phyloP scores from a whole-genome alignment of 2,888 invertebrate genomes.

The Eupithecia dodoneata region DNA sequence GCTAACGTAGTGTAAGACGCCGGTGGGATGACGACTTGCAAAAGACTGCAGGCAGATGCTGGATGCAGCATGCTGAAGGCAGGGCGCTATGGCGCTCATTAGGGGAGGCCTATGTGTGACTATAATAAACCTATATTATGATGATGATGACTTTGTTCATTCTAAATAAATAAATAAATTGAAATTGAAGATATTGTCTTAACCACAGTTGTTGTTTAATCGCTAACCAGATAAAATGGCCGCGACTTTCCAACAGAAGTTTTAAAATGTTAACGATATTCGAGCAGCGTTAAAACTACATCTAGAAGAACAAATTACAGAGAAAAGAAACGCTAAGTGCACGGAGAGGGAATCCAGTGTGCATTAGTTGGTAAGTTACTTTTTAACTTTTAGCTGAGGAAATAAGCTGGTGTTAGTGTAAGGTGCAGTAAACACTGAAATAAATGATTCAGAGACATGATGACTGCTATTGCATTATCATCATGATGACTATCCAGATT shows the following conservation, averaged over 20 bases:
- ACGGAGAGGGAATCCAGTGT: not conserved
- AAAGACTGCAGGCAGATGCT: no score
- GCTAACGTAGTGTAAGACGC: no score
- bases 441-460: not conserved
- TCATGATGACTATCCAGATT: no score
- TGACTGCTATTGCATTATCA: not conserved
- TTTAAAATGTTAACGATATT: not conserved
- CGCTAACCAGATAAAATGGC: conserved; percentile 2
- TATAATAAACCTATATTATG: no score
- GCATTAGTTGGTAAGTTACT: not conserved
- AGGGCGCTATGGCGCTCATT: no score
- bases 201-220: not conserved
- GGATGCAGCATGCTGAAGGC: no score
- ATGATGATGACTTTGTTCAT: no score
- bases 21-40: no score
- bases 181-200: not conserved
- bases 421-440: not conserved
- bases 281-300: not conserved
- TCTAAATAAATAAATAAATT: no score
- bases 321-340: conserved; percentile 8
- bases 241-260: not conserved
- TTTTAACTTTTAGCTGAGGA: not conserved
- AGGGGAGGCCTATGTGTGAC: no score
- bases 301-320: conserved; percentile 4
- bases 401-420: not conserved